Evolutionary conservation across 1,140 invertebrate species (phyloP), one percentile per base, ranked within the genome.

Genomic region (Aporrectodea caliginosa): DNA sequence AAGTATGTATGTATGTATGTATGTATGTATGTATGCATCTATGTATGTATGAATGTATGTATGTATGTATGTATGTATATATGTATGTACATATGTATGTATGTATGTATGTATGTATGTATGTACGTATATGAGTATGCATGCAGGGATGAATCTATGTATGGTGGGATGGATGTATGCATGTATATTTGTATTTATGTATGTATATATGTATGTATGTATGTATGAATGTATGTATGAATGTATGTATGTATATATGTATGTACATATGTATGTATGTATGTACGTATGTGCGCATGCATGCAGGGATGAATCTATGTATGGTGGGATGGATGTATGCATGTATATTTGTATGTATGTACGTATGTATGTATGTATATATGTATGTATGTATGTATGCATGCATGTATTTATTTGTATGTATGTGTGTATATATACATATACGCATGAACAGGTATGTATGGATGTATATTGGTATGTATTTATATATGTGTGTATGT

Each of bases 181-280:
- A 75, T 75, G 30, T 75, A 75, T 75, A 22, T 75, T 31, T 75
- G 30, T 32, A 75, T 35, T n/a, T 75, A 75, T 32, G 0, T 75
- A 75, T 32, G 29, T 30, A 75, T 35, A 32, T 75, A 0, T 75
- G 1, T 35, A 32, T 75, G 33, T 75, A 30, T 75, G 73, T 75
- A 32, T 0, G 73, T 75, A 30, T 34, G 73, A 32, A 75, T 32
- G 73, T 75, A 75, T 75, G 73, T 75, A 75, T 75, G 73, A 30
- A 75, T 75, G 73, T 32, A 75, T 75, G 73, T 32, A 75, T 75
- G 73, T 75, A 75, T 75, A 22, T 29, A 75, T 75, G 30, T 75
- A 75, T 74, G 58, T 68, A 68, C 27, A 27, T 68, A 68, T 68
- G 58, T 68, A 68, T 68, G 58, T 68, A 68, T 68, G 58, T 68